These are phyloP conservation scores for Rhinolophus ferrumequinum DNA, from an alignment of 2,113 vertebrate species.

Conservation along the genomic window DNA sequence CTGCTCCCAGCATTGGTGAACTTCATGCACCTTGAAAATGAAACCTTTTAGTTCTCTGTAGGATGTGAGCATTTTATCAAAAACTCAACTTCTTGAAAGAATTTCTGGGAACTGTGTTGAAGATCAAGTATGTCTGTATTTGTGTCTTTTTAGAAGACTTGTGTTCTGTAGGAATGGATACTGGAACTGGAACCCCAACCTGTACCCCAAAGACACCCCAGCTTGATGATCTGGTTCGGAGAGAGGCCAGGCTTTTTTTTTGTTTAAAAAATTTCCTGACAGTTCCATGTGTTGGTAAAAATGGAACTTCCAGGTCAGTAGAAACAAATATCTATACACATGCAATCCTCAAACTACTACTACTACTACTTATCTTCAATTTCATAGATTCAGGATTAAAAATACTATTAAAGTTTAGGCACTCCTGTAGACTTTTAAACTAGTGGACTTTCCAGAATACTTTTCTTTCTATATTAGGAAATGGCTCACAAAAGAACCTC, in stretches of 20 bases:
- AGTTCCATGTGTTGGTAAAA: background rate
- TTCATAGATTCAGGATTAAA: background rate
- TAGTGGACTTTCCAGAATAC: background rate
- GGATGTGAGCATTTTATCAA: background rate
- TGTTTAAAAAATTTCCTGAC: background rate
- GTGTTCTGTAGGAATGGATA: background rate
- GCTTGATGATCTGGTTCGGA: background rate
- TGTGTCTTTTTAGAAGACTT: background rate
- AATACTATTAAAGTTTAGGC: background rate
- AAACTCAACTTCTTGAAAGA: background rate
- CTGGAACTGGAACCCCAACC: accelerated
- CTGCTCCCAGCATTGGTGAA: background rate
- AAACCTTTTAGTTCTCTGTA: background rate
- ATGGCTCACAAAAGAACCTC: background rate
- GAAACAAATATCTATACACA: background rate
- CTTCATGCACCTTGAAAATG: background rate
- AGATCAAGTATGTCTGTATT: background rate
- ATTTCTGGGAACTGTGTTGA: background rate
- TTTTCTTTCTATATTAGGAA: background rate
- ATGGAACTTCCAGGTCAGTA: background rate
- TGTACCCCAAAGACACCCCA: background rate
- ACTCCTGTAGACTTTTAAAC: background rate
- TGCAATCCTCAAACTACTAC: too few species aligned
- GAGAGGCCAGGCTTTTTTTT: background rate
- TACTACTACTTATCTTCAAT: background rate